Evolutionary conservation across 1,140 invertebrate species (phyloP), one percentile per base, ranked within the genome.

Genomic region (Macrobrachium rosenbergii): DNA sequence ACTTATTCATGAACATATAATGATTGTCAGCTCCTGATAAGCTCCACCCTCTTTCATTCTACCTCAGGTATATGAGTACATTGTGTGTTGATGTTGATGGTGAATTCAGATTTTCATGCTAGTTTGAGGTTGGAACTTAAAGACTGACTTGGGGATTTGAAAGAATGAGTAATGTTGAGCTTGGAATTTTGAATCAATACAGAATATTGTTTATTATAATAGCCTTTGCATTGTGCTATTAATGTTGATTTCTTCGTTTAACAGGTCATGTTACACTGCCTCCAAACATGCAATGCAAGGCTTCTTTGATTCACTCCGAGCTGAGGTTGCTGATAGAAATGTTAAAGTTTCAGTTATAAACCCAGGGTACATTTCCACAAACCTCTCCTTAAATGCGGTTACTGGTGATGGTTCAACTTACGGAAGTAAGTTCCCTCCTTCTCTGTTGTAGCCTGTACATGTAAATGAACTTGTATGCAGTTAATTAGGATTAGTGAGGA

Each of bases 281-380:
- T 98, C 98, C 0, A 99, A 99, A 93, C 97, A 99, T 93, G 98
- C 98, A 5, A 90, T 98, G 21, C 96, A 97, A 93, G 96, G 96
- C 52, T 97, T 97, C 93, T 95, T 94, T 83, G 97, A 98, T 92
- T 94, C 94, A n/a, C 92, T 97, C 19, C 92, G 97, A 91, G 94
- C 96, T 37, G 97, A 98, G 94, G 93, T 98, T 89, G 91, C 92
- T 45, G 92, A 94, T 73, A 92, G 95, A 89, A 95, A 96, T 90
- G 94, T 99, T 77, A 93, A 95, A 91, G 95, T 99, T 5, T 95
- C 95, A 64, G 94, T 97, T 16, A 92, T 98, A 12, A 97, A 94
- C 93, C 97, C 98, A 80, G 96, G 97, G 5, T 99, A 99, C 91
- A 95, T 99, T 23, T 94, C 94, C 89, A 99, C 98, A 21, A 94